A percentile compares a stretch with the other conserved stretches of the same genome.
phyloP scores from a whole-genome alignment of 2,113 vertebrate genomes.

The western clawed frog (Xenopus tropicalis) region DNA sequence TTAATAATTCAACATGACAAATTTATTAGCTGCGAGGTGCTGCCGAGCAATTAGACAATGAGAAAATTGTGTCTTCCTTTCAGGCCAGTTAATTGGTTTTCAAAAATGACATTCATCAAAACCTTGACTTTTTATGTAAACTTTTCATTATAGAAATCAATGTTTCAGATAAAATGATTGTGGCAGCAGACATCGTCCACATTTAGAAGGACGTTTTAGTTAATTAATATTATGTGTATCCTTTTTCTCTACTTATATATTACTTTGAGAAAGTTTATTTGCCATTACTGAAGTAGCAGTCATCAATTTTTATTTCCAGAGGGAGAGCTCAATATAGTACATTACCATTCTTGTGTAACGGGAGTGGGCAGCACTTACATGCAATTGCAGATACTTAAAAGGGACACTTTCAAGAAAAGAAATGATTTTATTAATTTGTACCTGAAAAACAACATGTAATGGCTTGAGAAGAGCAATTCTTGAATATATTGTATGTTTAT shows the following conservation, averaged over 20 bases:
- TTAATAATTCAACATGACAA: conserved; percentile 79
- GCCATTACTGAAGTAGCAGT: neutral
- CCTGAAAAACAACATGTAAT: no score
- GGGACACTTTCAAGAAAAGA: no score
- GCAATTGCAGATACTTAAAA: no score
- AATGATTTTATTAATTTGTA: no score
- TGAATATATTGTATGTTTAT: no score
- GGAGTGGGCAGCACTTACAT: no score
- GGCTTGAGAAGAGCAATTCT: no score
- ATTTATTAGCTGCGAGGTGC: conserved; percentile 76
- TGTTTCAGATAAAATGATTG: conserved; percentile 23
- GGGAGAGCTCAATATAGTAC: no score
- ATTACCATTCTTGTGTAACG: no score
- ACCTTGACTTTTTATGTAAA: conserved; percentile 69
- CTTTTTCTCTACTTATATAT: neutral
- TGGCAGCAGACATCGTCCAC: neutral
- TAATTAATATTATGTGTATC: neutral
- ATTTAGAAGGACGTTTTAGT: neutral
- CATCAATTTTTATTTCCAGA: neutral
- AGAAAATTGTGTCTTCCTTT: conserved; percentile 70
- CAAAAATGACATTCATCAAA: conserved; percentile 74
- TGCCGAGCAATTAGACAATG: conserved; percentile 72
- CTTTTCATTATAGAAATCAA: conserved; percentile 49
- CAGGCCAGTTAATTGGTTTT: conserved; percentile 70
- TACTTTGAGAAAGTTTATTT: neutral